Percentiles rank a stretch among this genome's conserved stretches.
These are phyloP conservation scores for Hoplodrina blanda DNA, from an alignment of 2,888 invertebrate genomes.

Conservation along the genomic window DNA sequence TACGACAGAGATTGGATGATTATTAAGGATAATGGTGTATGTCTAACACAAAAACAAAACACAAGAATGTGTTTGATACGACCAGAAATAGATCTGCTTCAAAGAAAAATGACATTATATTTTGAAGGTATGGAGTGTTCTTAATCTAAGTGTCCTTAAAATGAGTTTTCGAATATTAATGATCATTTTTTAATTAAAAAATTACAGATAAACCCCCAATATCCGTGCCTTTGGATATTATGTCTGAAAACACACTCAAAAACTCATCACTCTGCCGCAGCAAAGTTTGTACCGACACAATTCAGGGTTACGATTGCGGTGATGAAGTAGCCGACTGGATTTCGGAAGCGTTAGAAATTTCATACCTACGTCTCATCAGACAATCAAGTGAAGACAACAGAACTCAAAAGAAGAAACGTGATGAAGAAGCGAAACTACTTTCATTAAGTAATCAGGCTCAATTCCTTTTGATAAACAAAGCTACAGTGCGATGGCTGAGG, in stretches of 20 bases:
- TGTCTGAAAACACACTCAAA: slow-evolving; percentile 66
- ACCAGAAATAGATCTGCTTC: slow-evolving; percentile 93
- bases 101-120: slow-evolving; percentile 88
- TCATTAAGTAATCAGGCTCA: slow-evolving; percentile 96
- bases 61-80: slow-evolving; percentile 94
- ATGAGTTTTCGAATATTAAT: not conserved
- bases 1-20: slow-evolving; percentile 99
- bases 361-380: slow-evolving; percentile 93
- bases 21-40: slow-evolving; percentile 94
- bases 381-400: slow-evolving; percentile 88
- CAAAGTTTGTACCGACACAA: slow-evolving; percentile 96
- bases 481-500: slow-evolving; percentile 94
- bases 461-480: slow-evolving; percentile 94
- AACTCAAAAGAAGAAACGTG: slow-evolving; percentile 76
- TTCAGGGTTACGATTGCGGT: slow-evolving; percentile 96
- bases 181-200: not conserved
- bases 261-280: slow-evolving; percentile 92
- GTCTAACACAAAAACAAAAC: slow-evolving; percentile 96
- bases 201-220: slow-evolving; percentile 89
- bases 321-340: slow-evolving; percentile 95
- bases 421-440: slow-evolving; percentile 73
- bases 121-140: slow-evolving; percentile 89
- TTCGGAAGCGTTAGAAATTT: slow-evolving; percentile 92
- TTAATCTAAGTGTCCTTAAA: not conserved
- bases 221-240: slow-evolving; percentile 87